These are phyloP conservation scores for Lepidonotus clava DNA, from an alignment of 2,888 invertebrate species.

Conservation along the genomic window DNA sequence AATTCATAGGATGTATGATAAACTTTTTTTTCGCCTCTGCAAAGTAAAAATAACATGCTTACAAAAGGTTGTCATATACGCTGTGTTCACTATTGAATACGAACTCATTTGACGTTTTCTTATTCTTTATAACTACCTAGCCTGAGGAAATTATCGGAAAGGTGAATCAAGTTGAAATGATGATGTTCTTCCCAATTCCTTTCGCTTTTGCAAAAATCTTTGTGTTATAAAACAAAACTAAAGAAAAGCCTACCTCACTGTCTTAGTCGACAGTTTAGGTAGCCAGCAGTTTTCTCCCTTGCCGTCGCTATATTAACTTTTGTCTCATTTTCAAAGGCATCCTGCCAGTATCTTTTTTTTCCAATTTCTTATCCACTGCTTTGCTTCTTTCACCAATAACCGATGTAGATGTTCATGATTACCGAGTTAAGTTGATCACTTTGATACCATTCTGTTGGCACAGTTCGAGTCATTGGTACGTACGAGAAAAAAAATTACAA, in stretches of 20 bases:
- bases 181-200: not conserved
- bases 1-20: no score
- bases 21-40: no score
- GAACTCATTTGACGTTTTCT: not conserved
- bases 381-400: not conserved
- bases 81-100: not conserved
- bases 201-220: not conserved
- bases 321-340: not conserved
- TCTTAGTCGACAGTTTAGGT: no score
- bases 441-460: constrained; percentile 15
- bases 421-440: not conserved
- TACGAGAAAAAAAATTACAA: no score
- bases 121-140: not conserved
- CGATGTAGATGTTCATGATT: not conserved
- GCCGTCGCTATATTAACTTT: no score
- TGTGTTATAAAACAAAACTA: no score
- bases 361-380: not conserved
- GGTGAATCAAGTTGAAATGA: not conserved
- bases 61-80: not conserved
- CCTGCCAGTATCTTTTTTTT: not conserved
- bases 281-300: no score
- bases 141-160: constrained; percentile 22
- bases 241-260: no score
- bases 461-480: constrained; percentile 34
- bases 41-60: not conserved